Evolutionary conservation across 1,140 invertebrate species (phyloP), one percentile per base, ranked within the genome.

Genomic region (Ceratosolen solmsi): DNA sequence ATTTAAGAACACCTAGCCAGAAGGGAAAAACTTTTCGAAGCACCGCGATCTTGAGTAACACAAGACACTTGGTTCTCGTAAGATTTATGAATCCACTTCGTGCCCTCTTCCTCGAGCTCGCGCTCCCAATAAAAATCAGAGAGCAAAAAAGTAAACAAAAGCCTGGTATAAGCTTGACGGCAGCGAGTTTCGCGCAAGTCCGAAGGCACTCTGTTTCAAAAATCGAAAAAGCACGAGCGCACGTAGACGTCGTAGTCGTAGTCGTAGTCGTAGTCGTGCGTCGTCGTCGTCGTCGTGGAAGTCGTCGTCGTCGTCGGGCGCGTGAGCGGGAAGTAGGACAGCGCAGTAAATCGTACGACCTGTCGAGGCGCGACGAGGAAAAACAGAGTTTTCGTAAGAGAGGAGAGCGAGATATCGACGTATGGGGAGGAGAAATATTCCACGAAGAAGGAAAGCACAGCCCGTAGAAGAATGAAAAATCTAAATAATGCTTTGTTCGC

Each of bases 261-360:
- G 60, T 46, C 36, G 36, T 60, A 25, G 46, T 60, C 27, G 63
- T 46, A 13, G 41, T 46, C 5, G 41, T 46, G 5, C 5, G 41
- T 20, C 5, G 54, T 15, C 54, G 54, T 4, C 54, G 41, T 46
- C 41, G 41, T 5, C n/a, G n/a, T n/a, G n/a, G n/a, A n/a, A n/a
- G n/a, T n/a, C n/a, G n/a, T n/a, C 58, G 58, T 38, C 63, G 30
- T 56, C 56, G 41, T 56, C 38, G 49, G 30, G 36, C 63, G 30
- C 65, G 49, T 30, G 54, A 75, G 30, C 79, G 27, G 41, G 41
- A 81, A 81, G 11, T 81, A 46, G 79, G 72, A 70, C 79, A 27
- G 11, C 27, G 72, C 79, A 54, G 79, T 81, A 81, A 81, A 81
- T 81, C 79, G 79, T 75, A 46, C 33, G 49, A 56, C 38, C 63